Evolutionary conservation across 1,140 invertebrate genomes (phyloP).

Genomic region (Xylocopa sonorina): DNA sequence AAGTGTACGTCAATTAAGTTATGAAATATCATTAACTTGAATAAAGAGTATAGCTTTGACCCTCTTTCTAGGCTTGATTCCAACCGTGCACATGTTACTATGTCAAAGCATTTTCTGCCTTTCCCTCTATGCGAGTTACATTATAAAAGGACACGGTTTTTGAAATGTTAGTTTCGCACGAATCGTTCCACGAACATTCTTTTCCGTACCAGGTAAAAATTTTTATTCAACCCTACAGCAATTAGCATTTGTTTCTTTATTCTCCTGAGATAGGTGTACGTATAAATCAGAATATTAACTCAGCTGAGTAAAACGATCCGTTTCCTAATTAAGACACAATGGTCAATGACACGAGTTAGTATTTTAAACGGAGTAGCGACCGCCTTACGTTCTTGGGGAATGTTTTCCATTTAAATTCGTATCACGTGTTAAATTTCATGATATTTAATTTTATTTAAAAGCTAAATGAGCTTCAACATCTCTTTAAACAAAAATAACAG

Average conservation of each 20-base stretch:
- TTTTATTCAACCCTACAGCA: not conserved
- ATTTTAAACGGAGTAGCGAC: too few species aligned
- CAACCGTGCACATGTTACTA: not conserved
- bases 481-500: too few species aligned
- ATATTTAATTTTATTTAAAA: too few species aligned
- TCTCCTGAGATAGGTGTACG: too few species aligned
- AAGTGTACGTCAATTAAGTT: not conserved
- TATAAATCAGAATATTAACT: too few species aligned
- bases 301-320: too few species aligned
- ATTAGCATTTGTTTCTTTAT: not conserved
- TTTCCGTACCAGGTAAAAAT: not conserved
- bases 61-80: not conserved
- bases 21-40: not conserved
- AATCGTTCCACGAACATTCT: not conserved
- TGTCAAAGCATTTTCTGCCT: not conserved
- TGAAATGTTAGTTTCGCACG: not conserved
- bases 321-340: too few species aligned
- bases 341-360: too few species aligned
- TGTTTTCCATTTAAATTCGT: too few species aligned
- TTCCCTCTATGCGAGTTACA: not conserved
- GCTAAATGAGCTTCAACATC: too few species aligned
- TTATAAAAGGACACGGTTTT: conserved; percentile 7
- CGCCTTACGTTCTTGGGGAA: too few species aligned
- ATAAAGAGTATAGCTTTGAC: not conserved
- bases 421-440: too few species aligned